Evolutionary conservation across 2,113 vertebrate species (phyloP), one percentile per base, ranked within the genome.

Genomic region (Andinoacara biseriatus): DNA sequence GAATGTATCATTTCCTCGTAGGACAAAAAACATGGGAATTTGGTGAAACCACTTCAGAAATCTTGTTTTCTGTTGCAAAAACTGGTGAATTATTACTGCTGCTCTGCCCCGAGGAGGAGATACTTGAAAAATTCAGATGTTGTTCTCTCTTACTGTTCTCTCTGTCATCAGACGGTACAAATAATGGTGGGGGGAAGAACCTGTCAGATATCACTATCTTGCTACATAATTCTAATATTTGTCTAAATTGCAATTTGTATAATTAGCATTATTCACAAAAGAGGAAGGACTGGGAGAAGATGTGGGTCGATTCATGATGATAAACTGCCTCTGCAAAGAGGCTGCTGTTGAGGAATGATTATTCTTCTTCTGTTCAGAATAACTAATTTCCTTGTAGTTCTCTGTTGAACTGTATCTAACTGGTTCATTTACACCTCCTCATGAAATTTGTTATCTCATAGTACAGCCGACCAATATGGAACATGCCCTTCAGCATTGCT

Each of bases 371-470:
- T 81, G 65, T 46, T 86, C 78, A 80, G 75, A 89, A 84, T 63
- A 78, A 56, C 74, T 74, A 7, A 83, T 84, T 85, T 74, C 81
- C 84, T 83, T 75, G 72, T 84, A 60, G 62, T 82, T 82, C n/a
- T 59, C 65, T 78, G 83, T 82, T 87, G 59, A 33, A 13, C 88
- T 83, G 87, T 58, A 65, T 88, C 63, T 85, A 87, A 91, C 83
- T 74, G 77, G 58, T 91, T 90, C 77, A 81, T 84, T 90, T 79
- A 83, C 69, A 82, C 65, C 78, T 87, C 79, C 78, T 84, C 26
- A 7, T 81, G 61, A 89, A 86, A 87, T 88, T 77, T 88, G 90
- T 90, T 83, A 90, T 88, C 82, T 79, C 57, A 69, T 78, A 54
- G 49, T 78, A 75, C 85, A 89, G 46, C 7, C 24, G 15, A 81